Conservation (phyloP, 2,888 invertebrate species). For the Drosophila nigricruria region DNA sequence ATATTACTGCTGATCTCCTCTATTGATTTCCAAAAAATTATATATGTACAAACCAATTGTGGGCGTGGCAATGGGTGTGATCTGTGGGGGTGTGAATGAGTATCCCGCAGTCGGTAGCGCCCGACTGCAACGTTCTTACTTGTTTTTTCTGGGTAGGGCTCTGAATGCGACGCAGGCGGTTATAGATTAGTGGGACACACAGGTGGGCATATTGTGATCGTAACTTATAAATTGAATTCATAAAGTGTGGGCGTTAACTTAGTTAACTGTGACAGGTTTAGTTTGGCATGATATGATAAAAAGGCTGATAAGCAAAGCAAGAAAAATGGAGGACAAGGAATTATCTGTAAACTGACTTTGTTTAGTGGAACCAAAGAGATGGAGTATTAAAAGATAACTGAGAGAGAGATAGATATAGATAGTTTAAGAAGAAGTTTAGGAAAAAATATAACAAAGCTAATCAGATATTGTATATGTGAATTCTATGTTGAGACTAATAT, state of each 20-base stretch:
- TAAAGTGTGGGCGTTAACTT: conserved; percentile 43
- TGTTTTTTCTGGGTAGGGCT: conserved; percentile 59
- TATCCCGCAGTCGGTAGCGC: too few relatives aligned
- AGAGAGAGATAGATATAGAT: too few relatives aligned
- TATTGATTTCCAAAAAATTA: too few relatives aligned
- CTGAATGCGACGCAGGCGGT: conserved; percentile 40
- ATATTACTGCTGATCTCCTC: too few relatives aligned
- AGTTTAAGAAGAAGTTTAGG: not conserved
- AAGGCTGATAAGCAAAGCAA: conserved; percentile 9
- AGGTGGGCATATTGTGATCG: conserved; percentile 43
- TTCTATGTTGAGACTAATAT: too few relatives aligned
- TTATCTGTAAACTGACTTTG: not conserved
- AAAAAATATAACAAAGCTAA: not conserved
- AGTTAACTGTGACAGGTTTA: conserved; percentile 40
- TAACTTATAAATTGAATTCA: conserved; percentile 53
- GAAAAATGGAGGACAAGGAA: not conserved
- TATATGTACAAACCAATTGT: too few relatives aligned
- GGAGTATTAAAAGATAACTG: not conserved
- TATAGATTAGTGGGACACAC: conserved; percentile 55
- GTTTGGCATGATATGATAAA: not conserved
- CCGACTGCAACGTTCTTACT: too few relatives aligned
- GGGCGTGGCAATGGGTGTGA: too few relatives aligned
- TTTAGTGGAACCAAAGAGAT: not conserved
- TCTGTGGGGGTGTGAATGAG: too few relatives aligned
- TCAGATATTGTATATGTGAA: not conserved